Percentiles rank a stretch among this genome's conserved stretches.
phyloP scores from a whole-genome alignment of 2,113 vertebrate genomes.

The Odocoileus hemionus region DNA sequence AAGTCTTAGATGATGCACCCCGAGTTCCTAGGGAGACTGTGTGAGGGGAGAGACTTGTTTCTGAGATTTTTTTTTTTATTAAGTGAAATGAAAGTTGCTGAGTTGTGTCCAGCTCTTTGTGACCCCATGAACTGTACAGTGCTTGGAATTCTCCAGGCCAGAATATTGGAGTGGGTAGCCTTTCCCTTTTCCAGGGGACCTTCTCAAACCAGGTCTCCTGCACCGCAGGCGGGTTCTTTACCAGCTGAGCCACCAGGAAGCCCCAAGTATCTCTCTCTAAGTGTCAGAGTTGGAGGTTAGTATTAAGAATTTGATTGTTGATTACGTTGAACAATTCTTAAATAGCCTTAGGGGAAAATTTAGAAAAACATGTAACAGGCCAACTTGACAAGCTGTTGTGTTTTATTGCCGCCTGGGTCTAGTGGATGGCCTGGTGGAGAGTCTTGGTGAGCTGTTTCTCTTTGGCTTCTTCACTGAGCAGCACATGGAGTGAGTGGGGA shows the following conservation, averaged over 20 bases:
- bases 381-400: not conserved
- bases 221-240: not conserved
- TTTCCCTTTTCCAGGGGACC: not conserved
- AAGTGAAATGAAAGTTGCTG: not conserved
- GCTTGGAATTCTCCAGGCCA: not conserved
- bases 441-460: not conserved
- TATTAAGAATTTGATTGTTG: conserved; percentile 21
- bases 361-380: not conserved
- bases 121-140: not conserved
- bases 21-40: not conserved
- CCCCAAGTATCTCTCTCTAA: not conserved
- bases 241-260: not conserved
- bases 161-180: not conserved
- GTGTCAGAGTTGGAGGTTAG: not conserved
- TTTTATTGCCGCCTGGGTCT: not conserved
- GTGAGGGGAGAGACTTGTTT: not conserved
- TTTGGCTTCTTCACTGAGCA: not conserved
- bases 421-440: not conserved
- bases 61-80: not conserved
- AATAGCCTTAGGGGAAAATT: not conserved
- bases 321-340: not conserved
- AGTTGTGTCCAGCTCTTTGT: not conserved
- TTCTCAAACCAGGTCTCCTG: not conserved
- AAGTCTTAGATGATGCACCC: not conserved
- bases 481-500: not conserved